phyloP scores from a whole-genome alignment of 2,888 invertebrate genomes.

The Agelastica alni region DNA sequence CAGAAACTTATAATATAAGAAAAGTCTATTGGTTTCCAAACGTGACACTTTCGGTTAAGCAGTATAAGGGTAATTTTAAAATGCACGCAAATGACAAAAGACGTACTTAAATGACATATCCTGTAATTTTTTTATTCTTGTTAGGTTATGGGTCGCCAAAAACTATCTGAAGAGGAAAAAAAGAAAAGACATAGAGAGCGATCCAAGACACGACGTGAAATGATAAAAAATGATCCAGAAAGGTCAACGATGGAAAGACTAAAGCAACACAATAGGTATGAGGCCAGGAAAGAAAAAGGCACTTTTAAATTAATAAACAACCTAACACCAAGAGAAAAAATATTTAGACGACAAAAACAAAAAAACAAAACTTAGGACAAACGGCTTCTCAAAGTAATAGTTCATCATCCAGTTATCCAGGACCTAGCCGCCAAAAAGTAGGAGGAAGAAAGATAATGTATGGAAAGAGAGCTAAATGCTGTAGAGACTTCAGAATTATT shows the following conservation, averaged over 20 bases:
- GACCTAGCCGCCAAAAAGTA: conserved; percentile 1
- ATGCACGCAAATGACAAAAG: no score
- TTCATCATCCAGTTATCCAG: not conserved
- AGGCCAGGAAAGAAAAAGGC: conserved; percentile 1
- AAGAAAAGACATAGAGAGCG: not conserved
- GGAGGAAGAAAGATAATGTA: conserved; percentile 8
- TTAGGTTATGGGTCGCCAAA: not conserved
- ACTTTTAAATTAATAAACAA: conserved; percentile 6
- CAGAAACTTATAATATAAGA: no score
- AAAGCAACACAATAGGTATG: conserved; percentile 2
- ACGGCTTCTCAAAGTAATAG: not conserved
- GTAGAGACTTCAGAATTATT: conserved; percentile 1
- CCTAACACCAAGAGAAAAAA: conserved; percentile 4
- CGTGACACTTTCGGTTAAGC: no score
- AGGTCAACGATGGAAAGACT: not conserved
- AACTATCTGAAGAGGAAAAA: not conserved
- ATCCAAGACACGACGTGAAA: not conserved
- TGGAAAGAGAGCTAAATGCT: conserved; percentile 2
- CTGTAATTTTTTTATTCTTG: not conserved
- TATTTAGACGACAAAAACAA: conserved; percentile 1
- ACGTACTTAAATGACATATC: conserved; percentile 1
- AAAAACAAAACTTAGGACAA: not conserved
- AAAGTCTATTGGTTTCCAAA: conserved; percentile 8
- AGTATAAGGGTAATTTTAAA: no score
- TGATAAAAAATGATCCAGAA: not conserved